These are phyloP conservation scores for Elanus axillaris DNA, from an alignment of 2,113 vertebrate species.

Conservation along the genomic window DNA sequence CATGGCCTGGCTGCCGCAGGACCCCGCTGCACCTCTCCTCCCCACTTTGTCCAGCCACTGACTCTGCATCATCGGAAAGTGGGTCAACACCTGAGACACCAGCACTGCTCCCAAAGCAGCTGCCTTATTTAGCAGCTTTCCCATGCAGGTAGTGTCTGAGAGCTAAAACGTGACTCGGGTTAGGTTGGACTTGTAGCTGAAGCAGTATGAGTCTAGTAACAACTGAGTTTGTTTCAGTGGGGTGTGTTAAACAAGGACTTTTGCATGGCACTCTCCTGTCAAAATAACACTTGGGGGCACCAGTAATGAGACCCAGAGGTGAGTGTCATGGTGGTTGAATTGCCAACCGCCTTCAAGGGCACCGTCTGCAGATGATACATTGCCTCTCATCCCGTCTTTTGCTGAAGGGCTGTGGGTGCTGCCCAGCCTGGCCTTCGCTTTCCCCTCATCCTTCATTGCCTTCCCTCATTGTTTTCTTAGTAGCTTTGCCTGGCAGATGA, in stretches of 20 bases:
- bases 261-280: background rate
- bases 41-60: rapidly evolving
- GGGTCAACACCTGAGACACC: background rate
- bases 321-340: background rate
- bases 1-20: background rate
- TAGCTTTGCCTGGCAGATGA: background rate
- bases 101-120: background rate
- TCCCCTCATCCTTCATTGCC: background rate
- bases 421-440: background rate
- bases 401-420: background rate
- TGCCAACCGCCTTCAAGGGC: background rate
- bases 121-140: background rate
- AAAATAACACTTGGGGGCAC: background rate
- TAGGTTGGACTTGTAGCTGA: background rate
- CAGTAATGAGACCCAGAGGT: background rate
- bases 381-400: background rate
- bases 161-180: background rate
- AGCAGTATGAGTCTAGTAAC: background rate
- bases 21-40: background rate
- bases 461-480: background rate
- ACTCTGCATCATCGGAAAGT: background rate
- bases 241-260: background rate
- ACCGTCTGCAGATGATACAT: background rate
- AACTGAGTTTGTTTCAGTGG: background rate
- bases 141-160: background rate